A percentile compares a stretch with the other conserved stretches of the same genome.
phyloP scores from a whole-genome alignment of 2,797 vertebrate species.

The Sebastes umbrosus region DNA sequence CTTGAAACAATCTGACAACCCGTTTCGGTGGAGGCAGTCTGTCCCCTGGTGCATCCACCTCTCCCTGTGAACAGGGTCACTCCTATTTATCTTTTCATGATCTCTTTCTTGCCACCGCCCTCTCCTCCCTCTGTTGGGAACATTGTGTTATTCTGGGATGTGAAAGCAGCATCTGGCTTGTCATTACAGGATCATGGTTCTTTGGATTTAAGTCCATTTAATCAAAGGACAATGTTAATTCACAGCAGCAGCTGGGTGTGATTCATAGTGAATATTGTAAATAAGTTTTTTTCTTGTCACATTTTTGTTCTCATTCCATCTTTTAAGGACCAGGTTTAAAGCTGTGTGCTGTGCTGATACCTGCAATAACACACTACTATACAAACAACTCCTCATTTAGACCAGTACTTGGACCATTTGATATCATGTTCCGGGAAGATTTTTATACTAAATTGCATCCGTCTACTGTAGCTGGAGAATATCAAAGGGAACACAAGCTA shows the following conservation, averaged over 20 bases:
- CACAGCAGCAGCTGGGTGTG: conserved; percentile 22
- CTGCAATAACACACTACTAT: not conserved
- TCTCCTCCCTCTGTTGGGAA: conserved; percentile 14
- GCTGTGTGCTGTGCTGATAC: conserved; percentile 6
- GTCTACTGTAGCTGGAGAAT: not conserved
- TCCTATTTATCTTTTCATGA: conserved; percentile 38
- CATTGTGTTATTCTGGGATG: conserved; percentile 40
- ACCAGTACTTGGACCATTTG: not conserved
- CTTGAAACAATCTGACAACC: conserved; percentile 32
- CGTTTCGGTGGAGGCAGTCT: conserved; percentile 2
- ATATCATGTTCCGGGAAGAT: not conserved
- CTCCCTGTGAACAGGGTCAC: conserved; percentile 24
- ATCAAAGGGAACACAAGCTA: not conserved
- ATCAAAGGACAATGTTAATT: conserved; percentile 28
- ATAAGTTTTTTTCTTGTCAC: not conserved
- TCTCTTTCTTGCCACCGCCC: not conserved
- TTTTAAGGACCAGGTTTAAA: conserved; percentile 16
- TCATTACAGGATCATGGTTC: conserved; percentile 32
- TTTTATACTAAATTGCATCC: not conserved
- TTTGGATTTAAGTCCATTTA: conserved; percentile 26
- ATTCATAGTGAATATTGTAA: conserved; percentile 19
- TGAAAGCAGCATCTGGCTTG: conserved; percentile 27
- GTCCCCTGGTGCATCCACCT: conserved; percentile 9
- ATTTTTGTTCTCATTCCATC: conserved; percentile 2
- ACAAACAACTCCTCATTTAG: not conserved